Percentiles rank a stretch among this genome's conserved stretches.
phyloP scores from a whole-genome alignment of 2,888 invertebrate genomes.

The Dioctria linearis region DNA sequence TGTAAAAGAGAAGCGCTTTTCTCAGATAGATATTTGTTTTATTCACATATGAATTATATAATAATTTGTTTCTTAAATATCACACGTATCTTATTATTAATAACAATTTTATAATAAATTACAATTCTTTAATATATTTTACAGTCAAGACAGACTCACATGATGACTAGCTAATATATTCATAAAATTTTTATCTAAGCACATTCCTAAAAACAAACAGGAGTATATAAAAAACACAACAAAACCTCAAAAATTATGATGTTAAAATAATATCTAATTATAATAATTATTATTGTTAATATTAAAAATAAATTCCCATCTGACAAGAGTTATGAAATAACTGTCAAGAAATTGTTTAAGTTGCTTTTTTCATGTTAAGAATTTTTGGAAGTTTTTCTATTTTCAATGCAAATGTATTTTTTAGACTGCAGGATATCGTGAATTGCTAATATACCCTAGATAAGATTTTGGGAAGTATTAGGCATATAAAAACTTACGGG shows the following conservation, averaged over 20 bases:
- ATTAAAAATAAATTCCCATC: slow-evolving; percentile 64
- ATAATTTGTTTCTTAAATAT: slow-evolving; percentile 40
- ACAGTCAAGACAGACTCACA: slow-evolving; percentile 9
- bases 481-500: too few species aligned
- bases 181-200: slow-evolving; percentile 13
- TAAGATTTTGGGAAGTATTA: too few species aligned
- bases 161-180: neutral
- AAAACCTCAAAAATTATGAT: slow-evolving; percentile 28
- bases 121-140: slow-evolving; percentile 21
- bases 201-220: neutral
- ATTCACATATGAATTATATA: slow-evolving; percentile 32
- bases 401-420: neutral
- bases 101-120: slow-evolving; percentile 43
- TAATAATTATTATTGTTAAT: too few species aligned
- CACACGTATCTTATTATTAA: slow-evolving; percentile 41
- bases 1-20: slow-evolving; percentile 20
- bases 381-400: slow-evolving; percentile 5
- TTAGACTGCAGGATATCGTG: too few species aligned
- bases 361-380: neutral
- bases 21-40: slow-evolving; percentile 28
- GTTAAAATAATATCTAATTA: neutral
- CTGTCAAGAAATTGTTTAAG: neutral
- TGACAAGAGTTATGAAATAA: slow-evolving; percentile 69
- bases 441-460: too few species aligned
- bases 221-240: slow-evolving; percentile 10